Evolutionary conservation across 2,888 invertebrate species (phyloP).

Genomic region (Mesorhabditis belari): DNA sequence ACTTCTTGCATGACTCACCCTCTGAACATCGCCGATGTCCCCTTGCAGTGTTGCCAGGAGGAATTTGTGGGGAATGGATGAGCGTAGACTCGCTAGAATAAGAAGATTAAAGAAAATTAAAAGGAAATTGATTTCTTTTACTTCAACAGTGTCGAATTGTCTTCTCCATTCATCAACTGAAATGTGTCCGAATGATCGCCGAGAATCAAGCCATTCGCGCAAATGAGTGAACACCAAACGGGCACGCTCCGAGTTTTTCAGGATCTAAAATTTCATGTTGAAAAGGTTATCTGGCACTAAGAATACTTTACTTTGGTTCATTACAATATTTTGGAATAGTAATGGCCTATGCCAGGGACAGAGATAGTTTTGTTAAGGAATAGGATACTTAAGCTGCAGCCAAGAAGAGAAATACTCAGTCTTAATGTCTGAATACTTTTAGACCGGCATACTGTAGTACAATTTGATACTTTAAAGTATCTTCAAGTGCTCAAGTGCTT

Average conservation of each 20-base stretch:
- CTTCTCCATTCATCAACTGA: conserved; percentile 40
- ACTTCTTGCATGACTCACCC: neutral
- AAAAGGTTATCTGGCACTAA: neutral
- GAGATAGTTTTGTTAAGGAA: no score
- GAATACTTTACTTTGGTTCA: no score
- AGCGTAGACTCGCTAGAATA: conserved; percentile 39
- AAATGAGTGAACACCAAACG: conserved; percentile 46
- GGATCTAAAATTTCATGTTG: conserved; percentile 24
- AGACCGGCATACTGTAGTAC: no score
- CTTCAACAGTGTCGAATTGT: conserved; percentile 48
- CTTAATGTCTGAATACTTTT: no score
- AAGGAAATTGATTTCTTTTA: conserved; percentile 1
- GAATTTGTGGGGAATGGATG: conserved; percentile 49
- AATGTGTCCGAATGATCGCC: conserved; percentile 27
- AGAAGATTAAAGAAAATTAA: neutral
- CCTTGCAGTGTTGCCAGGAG: conserved; percentile 50
- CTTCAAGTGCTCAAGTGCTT: no score
- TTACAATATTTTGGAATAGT: no score
- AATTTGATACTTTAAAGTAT: no score
- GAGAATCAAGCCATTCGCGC: conserved; percentile 37
- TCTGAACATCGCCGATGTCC: conserved; percentile 57
- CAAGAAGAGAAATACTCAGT: no score
- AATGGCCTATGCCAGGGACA: no score
- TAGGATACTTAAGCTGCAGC: no score
- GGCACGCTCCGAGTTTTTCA: conserved; percentile 46